Base-by-base conservation (phyloP, 2,113 vertebrate genomes). In the Cheilinus undulatus region DNA sequence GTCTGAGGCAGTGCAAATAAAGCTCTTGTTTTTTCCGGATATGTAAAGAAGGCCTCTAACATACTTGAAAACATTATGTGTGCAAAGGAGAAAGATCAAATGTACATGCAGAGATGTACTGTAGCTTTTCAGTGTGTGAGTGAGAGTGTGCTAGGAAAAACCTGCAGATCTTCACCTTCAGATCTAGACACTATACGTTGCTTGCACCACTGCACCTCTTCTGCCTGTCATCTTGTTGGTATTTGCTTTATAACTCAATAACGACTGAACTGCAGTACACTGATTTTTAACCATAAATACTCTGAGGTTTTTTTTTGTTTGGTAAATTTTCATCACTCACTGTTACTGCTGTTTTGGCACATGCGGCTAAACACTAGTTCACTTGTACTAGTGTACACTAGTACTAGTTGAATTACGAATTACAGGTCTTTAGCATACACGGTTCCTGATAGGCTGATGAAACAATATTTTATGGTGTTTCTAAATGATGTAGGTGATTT, bases 21-120 rank as follows among this genome's bases (percentile, higher is more conserved):
- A 53, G 17, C 3, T 32, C 57, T 45, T 45, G 5, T 46, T 62
- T 26, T 48, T 52, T 72, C 49, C 40, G 54, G 26, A 54, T 52
- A n/a, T 46, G 50, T 59, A 24, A 57, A 46, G 14, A 74, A 77
- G 50, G 67, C 50, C 50, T 62, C 24, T 77, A 22, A 61, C 69
- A 58, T 77, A 86, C 85, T 87, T 89, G 78, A 87, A 86, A 32
- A 72, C 51, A 54, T 74, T 69, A 70, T 49, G 40, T 60, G 49
- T 74, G 62, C 28, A 78, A 45, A 61, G 34, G 45, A 62, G 59
- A 67, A 32, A 0, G 32, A 59, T 66, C n/a, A 64, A 8, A 62
- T 50, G 52, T 17, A 49, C 42, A 45, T 32, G 46, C 56, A 56
- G 52, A 72, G 1, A 68, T 20, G 42, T 49, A 54, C 74, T 80